phyloP scores from a whole-genome alignment of 1,140 invertebrate species.

The Galleria mellonella region DNA sequence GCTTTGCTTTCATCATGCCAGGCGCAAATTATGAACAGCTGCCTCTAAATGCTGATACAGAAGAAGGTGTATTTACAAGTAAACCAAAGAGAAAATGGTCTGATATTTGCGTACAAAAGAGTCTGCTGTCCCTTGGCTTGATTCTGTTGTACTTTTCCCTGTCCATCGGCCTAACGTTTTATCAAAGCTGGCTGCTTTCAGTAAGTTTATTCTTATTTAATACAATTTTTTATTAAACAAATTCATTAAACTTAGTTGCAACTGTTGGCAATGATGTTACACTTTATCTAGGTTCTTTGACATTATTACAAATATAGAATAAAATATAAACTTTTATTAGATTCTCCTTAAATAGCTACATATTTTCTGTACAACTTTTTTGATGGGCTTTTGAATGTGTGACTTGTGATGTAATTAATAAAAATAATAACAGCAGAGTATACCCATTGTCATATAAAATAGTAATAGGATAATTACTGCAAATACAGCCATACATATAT shows the following conservation, averaged over 20 bases:
- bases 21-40: slow-evolving; percentile 68
- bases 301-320: too few relatives aligned
- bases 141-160: slow-evolving; percentile 90
- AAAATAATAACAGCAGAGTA: too few relatives aligned
- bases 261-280: too few relatives aligned
- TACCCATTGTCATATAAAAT: too few relatives aligned
- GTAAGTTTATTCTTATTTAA: slow-evolving; percentile 61
- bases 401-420: too few relatives aligned
- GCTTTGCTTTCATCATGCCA: slow-evolving; percentile 42
- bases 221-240: neutral
- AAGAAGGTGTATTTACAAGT: slow-evolving; percentile 48
- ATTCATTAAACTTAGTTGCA: neutral
- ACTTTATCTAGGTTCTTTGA: too few relatives aligned
- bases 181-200: slow-evolving; percentile 93
- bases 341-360: too few relatives aligned
- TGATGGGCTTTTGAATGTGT: too few relatives aligned
- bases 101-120: slow-evolving; percentile 55
- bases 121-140: slow-evolving; percentile 62
- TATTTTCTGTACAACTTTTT: too few relatives aligned
- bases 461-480: too few relatives aligned
- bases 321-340: too few relatives aligned
- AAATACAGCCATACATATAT: too few relatives aligned
- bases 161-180: slow-evolving; percentile 97
- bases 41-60: slow-evolving; percentile 51
- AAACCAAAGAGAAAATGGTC: slow-evolving; percentile 53